Percentiles rank a stretch among this genome's conserved stretches.
Evolutionary conservation across 2,113 vertebrate genomes (phyloP).

Genomic region (Atherinomorus stipes): DNA sequence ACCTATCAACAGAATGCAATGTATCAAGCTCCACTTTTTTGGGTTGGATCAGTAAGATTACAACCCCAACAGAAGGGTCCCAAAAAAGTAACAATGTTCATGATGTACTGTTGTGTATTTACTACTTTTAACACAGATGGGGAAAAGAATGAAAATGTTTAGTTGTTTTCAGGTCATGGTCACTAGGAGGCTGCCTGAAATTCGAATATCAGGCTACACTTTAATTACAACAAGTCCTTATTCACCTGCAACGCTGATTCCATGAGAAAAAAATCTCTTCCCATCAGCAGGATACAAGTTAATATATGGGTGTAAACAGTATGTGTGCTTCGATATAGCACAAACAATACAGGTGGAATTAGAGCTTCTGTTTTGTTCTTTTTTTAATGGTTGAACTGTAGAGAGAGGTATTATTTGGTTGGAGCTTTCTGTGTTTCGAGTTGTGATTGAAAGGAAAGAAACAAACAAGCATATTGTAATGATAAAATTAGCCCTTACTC

Average conservation of each 20-base stretch:
- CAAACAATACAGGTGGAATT: slow-evolving; percentile 1
- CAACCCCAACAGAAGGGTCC: no score
- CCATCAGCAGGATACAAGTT: slow-evolving; percentile 19
- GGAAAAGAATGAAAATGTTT: no score
- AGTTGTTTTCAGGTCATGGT: no score
- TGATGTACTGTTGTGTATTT: no score
- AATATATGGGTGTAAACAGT: slow-evolving; percentile 38
- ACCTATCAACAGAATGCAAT: no score
- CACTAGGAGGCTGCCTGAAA: background rate
- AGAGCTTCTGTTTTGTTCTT: background rate
- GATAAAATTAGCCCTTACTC: slow-evolving; percentile 24
- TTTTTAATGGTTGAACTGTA: background rate
- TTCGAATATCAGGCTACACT: slow-evolving; percentile 15
- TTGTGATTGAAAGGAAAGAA: slow-evolving; percentile 13
- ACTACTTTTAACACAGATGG: no score
- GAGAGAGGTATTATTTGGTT: slow-evolving; percentile 2
- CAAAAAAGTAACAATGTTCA: no score
- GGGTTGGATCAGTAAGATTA: no score
- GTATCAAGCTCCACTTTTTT: no score
- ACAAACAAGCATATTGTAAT: background rate
- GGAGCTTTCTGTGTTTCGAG: background rate
- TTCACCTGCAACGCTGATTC: background rate
- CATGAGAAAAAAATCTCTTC: slow-evolving; percentile 11
- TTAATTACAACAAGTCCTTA: slow-evolving; percentile 19
- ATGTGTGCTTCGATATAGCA: slow-evolving; percentile 13